These are phyloP conservation scores for Ormia ochracea DNA, from an alignment of 2,888 invertebrate species.

Conservation along the genomic window DNA sequence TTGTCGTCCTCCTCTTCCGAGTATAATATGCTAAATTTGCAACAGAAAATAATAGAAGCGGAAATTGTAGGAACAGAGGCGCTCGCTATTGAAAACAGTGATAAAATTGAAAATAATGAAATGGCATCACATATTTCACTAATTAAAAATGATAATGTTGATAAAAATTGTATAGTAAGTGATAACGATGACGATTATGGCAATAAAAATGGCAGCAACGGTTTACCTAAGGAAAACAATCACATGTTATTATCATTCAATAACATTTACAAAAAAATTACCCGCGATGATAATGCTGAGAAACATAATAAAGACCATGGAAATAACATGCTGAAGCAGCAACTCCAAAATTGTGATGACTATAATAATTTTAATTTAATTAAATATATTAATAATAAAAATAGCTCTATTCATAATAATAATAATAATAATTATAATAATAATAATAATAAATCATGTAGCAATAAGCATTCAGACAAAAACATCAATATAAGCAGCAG, in stretches of 20 bases:
- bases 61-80: not conserved
- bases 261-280: constrained; percentile 66
- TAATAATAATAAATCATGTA: constrained; percentile 55
- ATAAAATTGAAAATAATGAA: not conserved
- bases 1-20: not conserved
- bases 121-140: not conserved
- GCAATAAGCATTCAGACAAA: constrained; percentile 45
- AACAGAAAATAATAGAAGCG: constrained; percentile 1
- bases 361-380: constrained; percentile 65
- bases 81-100: not conserved
- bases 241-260: constrained; percentile 71
- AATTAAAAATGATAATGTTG: not conserved
- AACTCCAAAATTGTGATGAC: constrained; percentile 67
- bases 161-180: not conserved
- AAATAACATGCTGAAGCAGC: constrained; percentile 50
- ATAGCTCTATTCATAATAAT: constrained; percentile 59
- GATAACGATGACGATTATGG: not conserved
- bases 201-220: constrained; percentile 8
- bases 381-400: constrained; percentile 62
- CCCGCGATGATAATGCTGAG: constrained; percentile 55
- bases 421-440: constrained; percentile 50
- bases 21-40: not conserved
- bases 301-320: constrained; percentile 34
- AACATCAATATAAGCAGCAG: constrained; percentile 40
- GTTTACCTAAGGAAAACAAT: constrained; percentile 68